These are phyloP conservation scores for Charaxes varanes DNA, from an alignment of 1,140 invertebrate genomes.

Conservation along the genomic window DNA sequence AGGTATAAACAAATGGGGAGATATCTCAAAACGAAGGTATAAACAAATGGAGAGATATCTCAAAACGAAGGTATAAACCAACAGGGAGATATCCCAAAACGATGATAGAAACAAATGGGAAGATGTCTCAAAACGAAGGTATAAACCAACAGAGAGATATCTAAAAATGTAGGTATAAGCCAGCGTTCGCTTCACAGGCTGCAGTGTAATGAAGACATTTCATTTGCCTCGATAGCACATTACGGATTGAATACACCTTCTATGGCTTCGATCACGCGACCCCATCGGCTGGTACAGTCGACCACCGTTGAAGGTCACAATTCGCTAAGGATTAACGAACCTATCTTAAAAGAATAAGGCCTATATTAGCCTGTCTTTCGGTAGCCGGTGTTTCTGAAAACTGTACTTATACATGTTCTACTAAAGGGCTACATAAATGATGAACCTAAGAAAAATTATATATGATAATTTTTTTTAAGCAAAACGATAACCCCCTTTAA, in stretches of 20 bases:
- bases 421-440: slow-evolving; percentile 6
- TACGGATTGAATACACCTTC: slow-evolving; percentile 18
- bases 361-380: background rate
- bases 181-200: slow-evolving; percentile 6
- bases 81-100: background rate
- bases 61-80: too few relatives aligned
- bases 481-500: too few relatives aligned
- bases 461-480: too few relatives aligned
- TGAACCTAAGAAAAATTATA: too few relatives aligned
- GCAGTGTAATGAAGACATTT: slow-evolving; percentile 46
- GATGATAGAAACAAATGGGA: slow-evolving; percentile 1
- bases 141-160: background rate
- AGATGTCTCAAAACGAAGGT: background rate
- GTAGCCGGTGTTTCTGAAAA: background rate
- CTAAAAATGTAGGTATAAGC: slow-evolving; percentile 2
- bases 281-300: slow-evolving; percentile 18
- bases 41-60: too few relatives aligned
- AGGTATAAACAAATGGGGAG: too few relatives aligned
- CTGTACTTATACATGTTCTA: background rate
- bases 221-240: slow-evolving; percentile 19
- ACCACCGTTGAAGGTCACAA: slow-evolving; percentile 2
- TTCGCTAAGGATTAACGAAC: background rate
- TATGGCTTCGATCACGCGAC: slow-evolving; percentile 39
- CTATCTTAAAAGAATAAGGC: slow-evolving; percentile 3
- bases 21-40: too few relatives aligned